Base-by-base conservation (phyloP, 2,113 vertebrate species). In the Seriola aureovittata region DNA sequence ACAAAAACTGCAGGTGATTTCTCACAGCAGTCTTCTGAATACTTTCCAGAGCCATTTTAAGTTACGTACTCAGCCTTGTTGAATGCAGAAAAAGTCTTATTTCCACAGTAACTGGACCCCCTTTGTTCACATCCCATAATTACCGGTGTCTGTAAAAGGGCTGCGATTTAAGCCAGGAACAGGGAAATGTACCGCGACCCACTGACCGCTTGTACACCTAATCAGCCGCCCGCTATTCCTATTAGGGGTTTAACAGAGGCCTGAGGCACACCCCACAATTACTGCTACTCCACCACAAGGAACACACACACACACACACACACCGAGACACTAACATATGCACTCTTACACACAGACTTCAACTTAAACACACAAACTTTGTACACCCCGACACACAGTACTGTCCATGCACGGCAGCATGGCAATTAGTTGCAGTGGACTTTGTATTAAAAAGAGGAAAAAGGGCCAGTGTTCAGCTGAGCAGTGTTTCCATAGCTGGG, bases 61-160 rank as follows among this genome's bases (percentile, higher is more conserved):
- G 23, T 72, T 66, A 66, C 44, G 66, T 52, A 55, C 69, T 72
- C 38, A 70, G 34, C 19, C 52, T 17, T 64, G 44, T n/a, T 82
- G 32, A 78, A 75, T 36, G 77, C 70, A 79, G 46, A 88, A 70
- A 86, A 83, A 58, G 57, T 60, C 71, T 75, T 69, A 70, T 76
- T 87, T 86, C 74, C 60, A 69, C 55, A 70, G 81, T 88, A 89
- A 90, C 88, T 88, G 68, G 83, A 89, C 65, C 42, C 72, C 40
- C 70, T 87, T 89, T 92, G 89, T 92, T 89, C 80, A 73, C 70
- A 68, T 85, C 77, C 78, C 54, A 62, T 92, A 91, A 92, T 91
- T 87, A 86, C 57, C 32, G 7, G 70, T 58, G 84, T 73, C 68
- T 85, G 76, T 67, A 81, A 89, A 85, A 85, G 48, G 23, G 36